Conservation (phyloP, 1,140 invertebrate species). For the Macrobrachium rosenbergii region DNA sequence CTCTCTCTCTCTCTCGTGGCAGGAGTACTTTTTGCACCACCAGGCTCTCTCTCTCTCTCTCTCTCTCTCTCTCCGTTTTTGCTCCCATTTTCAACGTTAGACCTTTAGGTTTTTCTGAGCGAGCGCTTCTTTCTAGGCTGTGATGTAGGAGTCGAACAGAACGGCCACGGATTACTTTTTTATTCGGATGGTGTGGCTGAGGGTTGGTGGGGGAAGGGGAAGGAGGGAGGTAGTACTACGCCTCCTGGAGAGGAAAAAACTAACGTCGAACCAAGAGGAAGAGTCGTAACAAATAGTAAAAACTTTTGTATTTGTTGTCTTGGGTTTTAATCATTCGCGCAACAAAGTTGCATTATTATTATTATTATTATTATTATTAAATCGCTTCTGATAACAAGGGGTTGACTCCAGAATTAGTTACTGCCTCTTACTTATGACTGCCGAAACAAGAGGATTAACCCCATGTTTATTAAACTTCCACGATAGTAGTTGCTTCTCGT, state of each 20-base stretch:
- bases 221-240: background rate
- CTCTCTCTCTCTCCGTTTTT: constrained; percentile 4
- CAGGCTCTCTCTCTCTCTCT: background rate
- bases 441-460: no score
- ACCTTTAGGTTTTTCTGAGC: constrained; percentile 15
- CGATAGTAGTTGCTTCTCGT: no score
- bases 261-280: background rate
- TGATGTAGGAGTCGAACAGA: constrained; percentile 60
- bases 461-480: no score
- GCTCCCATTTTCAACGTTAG: constrained; percentile 5
- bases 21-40: background rate
- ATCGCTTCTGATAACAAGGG: no score
- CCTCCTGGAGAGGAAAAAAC: background rate
- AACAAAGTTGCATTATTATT: no score
- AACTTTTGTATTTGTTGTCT: no score
- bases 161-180: constrained; percentile 49
- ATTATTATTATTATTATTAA: no score
- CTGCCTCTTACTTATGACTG: no score
- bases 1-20: constrained; percentile 9
- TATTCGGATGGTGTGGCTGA: background rate
- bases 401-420: no score
- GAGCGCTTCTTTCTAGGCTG: constrained; percentile 38
- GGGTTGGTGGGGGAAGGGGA: background rate
- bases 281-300: background rate
- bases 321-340: no score